A percentile compares a stretch with the other conserved stretches of the same genome.
phyloP scores from a whole-genome alignment of 2,888 invertebrate species.

The Apamea crenata region DNA sequence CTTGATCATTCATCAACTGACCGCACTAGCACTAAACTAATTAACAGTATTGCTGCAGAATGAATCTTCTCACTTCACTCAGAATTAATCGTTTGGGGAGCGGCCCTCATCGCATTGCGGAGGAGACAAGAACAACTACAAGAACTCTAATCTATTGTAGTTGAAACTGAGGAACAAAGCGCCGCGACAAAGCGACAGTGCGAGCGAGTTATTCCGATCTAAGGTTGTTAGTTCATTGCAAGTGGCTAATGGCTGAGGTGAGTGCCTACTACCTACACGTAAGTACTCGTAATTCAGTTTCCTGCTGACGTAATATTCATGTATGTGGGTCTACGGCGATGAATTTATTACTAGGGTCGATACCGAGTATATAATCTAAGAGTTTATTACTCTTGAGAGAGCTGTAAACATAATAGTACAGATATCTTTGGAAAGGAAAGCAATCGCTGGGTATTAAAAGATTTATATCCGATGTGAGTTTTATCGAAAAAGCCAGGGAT shows the following conservation, averaged over 20 bases:
- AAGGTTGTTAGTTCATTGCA: constrained; percentile 64
- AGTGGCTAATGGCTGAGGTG: constrained; percentile 63
- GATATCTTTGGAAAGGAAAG: constrained; percentile 43
- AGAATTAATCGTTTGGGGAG: constrained; percentile 73
- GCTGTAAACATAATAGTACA: constrained; percentile 56
- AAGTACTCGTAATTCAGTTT: constrained; percentile 60
- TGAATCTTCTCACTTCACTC: constrained; percentile 68
- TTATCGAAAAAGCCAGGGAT: constrained; percentile 56
- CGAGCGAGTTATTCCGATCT: constrained; percentile 60
- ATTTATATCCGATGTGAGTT: constrained; percentile 52
- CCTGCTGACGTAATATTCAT: constrained; percentile 61
- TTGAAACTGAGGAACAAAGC: constrained; percentile 60
- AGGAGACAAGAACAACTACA: constrained; percentile 67
- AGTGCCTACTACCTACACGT: constrained; percentile 42
- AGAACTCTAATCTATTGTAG: constrained; percentile 74
- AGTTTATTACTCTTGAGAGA: constrained; percentile 59
- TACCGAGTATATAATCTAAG: constrained; percentile 49
- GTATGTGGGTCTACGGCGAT: constrained; percentile 49
- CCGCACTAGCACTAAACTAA: constrained; percentile 71
- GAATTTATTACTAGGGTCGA: constrained; percentile 61
- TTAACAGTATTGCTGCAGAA: constrained; percentile 70
- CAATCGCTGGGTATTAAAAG: constrained; percentile 46
- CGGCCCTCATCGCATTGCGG: constrained; percentile 64
- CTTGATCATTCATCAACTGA: constrained; percentile 71
- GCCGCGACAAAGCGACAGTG: constrained; percentile 44